phyloP scores from a whole-genome alignment of 1,140 invertebrate species.

The Zaprionus camerounensis region DNA sequence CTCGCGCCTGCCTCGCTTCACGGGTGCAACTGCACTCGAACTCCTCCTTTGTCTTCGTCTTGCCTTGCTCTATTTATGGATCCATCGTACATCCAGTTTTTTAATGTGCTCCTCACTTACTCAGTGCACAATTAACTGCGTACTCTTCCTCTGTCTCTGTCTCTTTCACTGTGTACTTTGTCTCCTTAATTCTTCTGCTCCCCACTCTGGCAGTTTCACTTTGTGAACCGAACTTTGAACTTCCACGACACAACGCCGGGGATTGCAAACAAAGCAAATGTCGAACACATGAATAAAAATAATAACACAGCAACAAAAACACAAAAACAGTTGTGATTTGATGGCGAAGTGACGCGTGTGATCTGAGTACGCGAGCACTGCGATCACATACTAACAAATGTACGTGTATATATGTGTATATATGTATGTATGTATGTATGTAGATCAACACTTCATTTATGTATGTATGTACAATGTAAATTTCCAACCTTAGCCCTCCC shows the following conservation, averaged over 20 bases:
- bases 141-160: neutral
- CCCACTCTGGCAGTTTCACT: constrained; percentile 10
- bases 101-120: neutral
- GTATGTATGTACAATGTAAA: neutral
- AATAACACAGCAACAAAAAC: constrained; percentile 26
- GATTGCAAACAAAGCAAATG: constrained; percentile 46
- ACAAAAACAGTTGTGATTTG: constrained; percentile 23
- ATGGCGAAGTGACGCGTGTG: constrained; percentile 16
- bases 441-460: neutral
- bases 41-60: constrained; percentile 18
- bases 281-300: constrained; percentile 23
- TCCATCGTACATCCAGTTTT: neutral
- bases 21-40: constrained; percentile 58
- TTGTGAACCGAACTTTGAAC: constrained; percentile 37
- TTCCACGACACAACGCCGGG: neutral
- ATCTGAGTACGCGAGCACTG: neutral
- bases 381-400: neutral
- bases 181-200: constrained; percentile 2
- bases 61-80: neutral
- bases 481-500: neutral
- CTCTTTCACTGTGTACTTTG: neutral
- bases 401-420: neutral
- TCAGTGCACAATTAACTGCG: constrained; percentile 9
- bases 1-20: neutral
- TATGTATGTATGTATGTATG: neutral